Conservation (phyloP, 2,888 invertebrate genomes). For the Gymnoscelis rufifasciata region DNA sequence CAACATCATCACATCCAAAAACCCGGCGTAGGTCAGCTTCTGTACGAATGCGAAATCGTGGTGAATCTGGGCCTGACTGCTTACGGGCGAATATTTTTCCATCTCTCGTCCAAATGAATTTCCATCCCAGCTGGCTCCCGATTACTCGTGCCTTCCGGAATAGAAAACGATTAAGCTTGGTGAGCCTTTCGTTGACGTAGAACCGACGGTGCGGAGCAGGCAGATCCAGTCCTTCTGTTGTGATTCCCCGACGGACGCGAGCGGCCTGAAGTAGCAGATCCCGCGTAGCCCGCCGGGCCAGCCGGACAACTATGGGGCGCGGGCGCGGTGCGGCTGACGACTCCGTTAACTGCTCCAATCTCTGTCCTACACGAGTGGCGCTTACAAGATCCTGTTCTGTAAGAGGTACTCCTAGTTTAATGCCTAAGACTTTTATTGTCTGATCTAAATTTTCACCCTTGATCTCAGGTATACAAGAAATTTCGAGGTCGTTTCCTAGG, state of each 20-base stretch:
- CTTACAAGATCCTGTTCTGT: slow-evolving; percentile 1
- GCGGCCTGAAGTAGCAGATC: slow-evolving; percentile 2
- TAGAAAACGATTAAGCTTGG: background rate
- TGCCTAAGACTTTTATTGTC: background rate
- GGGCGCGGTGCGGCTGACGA: background rate
- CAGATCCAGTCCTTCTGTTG: slow-evolving; percentile 1
- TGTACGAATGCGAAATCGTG: slow-evolving; percentile 1
- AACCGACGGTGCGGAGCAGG: background rate
- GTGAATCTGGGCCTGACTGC: background rate
- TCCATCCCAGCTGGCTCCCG: slow-evolving; percentile 1
- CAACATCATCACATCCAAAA: slow-evolving; percentile 1
- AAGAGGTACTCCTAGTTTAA: slow-evolving; percentile 1
- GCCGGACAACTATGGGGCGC: slow-evolving; percentile 2
- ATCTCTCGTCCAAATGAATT: no score
- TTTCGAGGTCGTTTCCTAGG: slow-evolving; percentile 4
- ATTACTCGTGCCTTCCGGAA: background rate
- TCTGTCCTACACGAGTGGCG: background rate
- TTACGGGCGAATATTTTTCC: slow-evolving; percentile 3
- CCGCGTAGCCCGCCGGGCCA: background rate
- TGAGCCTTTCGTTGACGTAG: slow-evolving; percentile 3
- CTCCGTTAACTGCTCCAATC: no score
- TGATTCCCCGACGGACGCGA: slow-evolving; percentile 2
- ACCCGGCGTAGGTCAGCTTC: background rate
- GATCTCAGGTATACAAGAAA: slow-evolving; percentile 1
- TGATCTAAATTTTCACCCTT: background rate